Evolutionary conservation across 2,888 invertebrate genomes (phyloP).

Genomic region (Trachelus tabidus): DNA sequence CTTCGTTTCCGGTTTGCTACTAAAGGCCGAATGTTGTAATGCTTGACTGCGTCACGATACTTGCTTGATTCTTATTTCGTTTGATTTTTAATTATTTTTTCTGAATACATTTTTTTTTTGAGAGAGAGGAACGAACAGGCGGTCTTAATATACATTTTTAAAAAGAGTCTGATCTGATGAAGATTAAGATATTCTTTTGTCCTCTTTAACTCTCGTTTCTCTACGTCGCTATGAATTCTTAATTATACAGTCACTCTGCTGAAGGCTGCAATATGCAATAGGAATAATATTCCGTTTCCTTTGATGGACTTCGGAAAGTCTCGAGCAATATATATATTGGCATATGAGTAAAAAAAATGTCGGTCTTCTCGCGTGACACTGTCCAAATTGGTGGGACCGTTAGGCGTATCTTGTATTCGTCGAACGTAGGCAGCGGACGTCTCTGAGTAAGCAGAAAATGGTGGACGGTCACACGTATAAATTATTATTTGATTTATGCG

Average conservation of each 20-base stretch:
- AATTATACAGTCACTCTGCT: background rate
- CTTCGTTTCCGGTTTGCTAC: background rate
- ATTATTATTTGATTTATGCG: slow-evolving; percentile 18
- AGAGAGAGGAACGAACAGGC: background rate
- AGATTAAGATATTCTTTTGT: background rate
- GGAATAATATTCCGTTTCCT: background rate
- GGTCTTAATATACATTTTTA: background rate
- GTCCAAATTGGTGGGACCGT: background rate
- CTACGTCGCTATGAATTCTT: background rate
- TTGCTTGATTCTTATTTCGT: background rate
- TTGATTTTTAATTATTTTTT: background rate
- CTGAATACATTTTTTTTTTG: background rate
- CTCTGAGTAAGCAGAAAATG: background rate
- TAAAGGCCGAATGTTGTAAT: background rate
- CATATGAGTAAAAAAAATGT: background rate
- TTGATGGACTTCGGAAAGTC: background rate
- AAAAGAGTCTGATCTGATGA: background rate
- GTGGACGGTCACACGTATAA: slow-evolving; percentile 13
- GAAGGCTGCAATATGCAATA: background rate
- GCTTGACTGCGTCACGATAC: background rate
- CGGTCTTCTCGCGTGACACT: background rate
- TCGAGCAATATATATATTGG: background rate
- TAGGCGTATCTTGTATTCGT: background rate
- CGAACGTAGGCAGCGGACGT: background rate
- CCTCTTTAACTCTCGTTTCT: background rate